Evolutionary conservation across 2,888 invertebrate genomes (phyloP), one percentile per base, ranked within the genome.

Genomic region (Nasonia oneida): DNA sequence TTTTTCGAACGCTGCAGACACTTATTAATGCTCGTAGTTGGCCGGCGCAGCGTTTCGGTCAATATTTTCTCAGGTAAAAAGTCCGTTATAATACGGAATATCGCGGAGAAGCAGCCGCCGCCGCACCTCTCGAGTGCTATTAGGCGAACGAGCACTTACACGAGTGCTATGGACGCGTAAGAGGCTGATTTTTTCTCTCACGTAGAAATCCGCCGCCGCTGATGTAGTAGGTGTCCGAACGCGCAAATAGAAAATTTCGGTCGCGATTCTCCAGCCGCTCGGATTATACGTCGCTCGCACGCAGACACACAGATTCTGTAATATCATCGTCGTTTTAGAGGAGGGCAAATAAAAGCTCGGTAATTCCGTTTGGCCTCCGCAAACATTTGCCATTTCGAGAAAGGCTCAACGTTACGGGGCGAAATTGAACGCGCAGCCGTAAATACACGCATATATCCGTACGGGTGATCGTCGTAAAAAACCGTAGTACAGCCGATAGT

Each of bases 21-120:
- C 67, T 2, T 33, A 0, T 15, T 37, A 33, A 14, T 8, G 10
- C 33, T 2, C 29, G 37, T 37, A 37, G 37, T 5, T 37, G 15
- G 70, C 15, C 5, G 3, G 37, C 29, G 37, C 5, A n/a, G 18
- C 3, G 18, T 18, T 37, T 76, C 29, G 57, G 71, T 83, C 83
- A 78, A 83, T 79, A 83, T 83, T 83, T 74, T 74, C 50, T 64
- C 78, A 79, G 73, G 78, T 83, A 71, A 73, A 71, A 71, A 77
- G 33, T 70, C 42, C 67, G 57, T 37, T 42, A 71, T 23, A 23
- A 2, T 2, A 61, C 29, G 37, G 73, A 73, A 78, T 78, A 29
- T 67, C 53, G 75, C 53, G 39, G 67, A n/a, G 50, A 29, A 37
- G 37, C 4, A 3, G 4, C 37, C 37, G 76, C 23, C 78, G 64